Evolutionary conservation across 2,888 invertebrate genomes (phyloP).

Genomic region (Erpobdella octoculata): DNA sequence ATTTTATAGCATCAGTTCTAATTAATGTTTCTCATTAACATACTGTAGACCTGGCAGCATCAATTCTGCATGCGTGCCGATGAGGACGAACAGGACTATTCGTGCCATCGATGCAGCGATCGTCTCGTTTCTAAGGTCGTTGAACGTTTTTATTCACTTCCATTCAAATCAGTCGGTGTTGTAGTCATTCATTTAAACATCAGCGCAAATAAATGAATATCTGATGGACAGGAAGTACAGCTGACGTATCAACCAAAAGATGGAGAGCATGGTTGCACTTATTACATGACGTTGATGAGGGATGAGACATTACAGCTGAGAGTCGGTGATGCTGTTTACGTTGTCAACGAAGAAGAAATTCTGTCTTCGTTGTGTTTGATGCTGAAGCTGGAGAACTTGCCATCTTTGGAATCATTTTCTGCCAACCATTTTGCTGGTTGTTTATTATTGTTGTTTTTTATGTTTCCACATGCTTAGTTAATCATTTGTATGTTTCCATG

Average conservation of each 20-base stretch:
- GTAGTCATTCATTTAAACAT: background rate
- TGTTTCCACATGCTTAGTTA: background rate
- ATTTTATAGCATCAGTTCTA: no score
- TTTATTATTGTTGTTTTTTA: background rate
- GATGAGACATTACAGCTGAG: background rate
- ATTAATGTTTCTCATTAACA: no score
- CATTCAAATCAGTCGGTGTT: background rate
- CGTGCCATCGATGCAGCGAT: background rate
- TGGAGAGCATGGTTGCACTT: background rate
- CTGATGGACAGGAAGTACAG: background rate
- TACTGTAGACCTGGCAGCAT: conserved; percentile 9
- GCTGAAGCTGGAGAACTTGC: no score
- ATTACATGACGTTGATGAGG: background rate
- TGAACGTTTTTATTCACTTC: background rate
- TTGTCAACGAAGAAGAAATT: background rate
- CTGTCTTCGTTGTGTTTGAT: background rate
- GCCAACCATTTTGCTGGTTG: background rate
- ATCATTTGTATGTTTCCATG: background rate
- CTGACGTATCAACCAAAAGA: background rate
- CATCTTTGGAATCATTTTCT: background rate
- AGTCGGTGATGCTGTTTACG: conserved; percentile 7
- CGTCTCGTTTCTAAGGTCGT: background rate
- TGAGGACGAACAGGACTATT: background rate
- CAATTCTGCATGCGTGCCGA: conserved; percentile 6
- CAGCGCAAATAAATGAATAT: background rate